Base-by-base conservation (phyloP, 2,888 invertebrate species). In the Biston betularia region DNA sequence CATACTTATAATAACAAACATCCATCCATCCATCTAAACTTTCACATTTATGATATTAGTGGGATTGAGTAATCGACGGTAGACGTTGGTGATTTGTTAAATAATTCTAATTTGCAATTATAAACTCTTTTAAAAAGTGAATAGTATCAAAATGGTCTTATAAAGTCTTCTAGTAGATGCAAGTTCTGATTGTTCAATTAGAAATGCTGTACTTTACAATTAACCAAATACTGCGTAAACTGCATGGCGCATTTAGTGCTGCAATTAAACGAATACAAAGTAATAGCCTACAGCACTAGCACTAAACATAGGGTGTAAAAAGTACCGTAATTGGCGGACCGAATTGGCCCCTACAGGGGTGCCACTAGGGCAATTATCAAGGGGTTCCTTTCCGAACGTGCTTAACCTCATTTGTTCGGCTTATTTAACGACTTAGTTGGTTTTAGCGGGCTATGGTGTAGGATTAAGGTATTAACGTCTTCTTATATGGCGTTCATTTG, bases 401-500 rank as follows among this genome's bases (percentile, higher is more conserved):
- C 86, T 89, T 87, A 89, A 83, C 86, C 82, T 85, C 85, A 85
- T 89, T 89, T 86, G 87, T 81, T 78, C 77, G 84, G 87, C 84
- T 89, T 88, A 87, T 85, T 87, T 84, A 87, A 82, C 80, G 79
- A 79, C 78, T 82, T 76, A 71, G 69, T 48, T 38, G 59, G 71
- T 63, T 67, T 78, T 72, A 73, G 79, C 68, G 74, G 64, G 65
- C 72, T 73, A 70, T 77, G 71, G 72, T 75, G 75, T 73, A 53
- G 76, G 81, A 80, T 81, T 81, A 78, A 67, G 70, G 63, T 68
- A 63, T 72, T 72, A 68, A 61, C 64, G 70, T 65, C 67, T 68
- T 67, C 68, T 73, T 71, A 68, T 71, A 68, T 56, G 55, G 65
- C 65, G 63, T 68, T 56, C 53, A 40, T 70, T 64, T 53, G 50